Evolutionary conservation across 2,113 vertebrate genomes (phyloP), one percentile per base, ranked within the genome.

Genomic region (Dasyurus viverrinus): DNA sequence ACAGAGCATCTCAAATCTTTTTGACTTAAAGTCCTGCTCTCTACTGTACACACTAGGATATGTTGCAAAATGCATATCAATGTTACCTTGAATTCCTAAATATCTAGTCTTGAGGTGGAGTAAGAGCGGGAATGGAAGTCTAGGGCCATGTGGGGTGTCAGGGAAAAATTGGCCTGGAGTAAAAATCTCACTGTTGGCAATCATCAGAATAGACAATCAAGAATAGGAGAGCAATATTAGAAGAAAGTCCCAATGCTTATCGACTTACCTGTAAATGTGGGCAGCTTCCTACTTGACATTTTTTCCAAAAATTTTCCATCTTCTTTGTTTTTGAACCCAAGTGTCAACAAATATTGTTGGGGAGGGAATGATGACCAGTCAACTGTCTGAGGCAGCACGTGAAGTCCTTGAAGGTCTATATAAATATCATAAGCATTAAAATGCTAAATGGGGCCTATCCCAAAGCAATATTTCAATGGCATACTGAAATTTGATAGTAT

Each of bases 241-340:
- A 93, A 30, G 53, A 76, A 36, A 93, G 46, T 60, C 54, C 22
- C 1, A 92, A 50, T 50, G 19, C 25, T 50, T 90, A 47, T 16
- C 50, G 47, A 93, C 24, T 95, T 96, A 99, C 98, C 98, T 97
- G 97, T 98, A 96, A 98, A 98, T 76, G 95, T 93, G 36, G 98
- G 97, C 57, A 98, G 91, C 89, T 95, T 98, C 95, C 97, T 97
- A 19, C 26, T 97, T 60, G 97, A 97, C 90, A 98, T 60, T 91
- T 98, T 98, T 96, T 98, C 97, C 89, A 99, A 95, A 92, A 97
- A 98, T 95, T 98, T 97, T 36, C 98, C 98, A 54, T 98, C 97
- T 22, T 97, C 92, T 89, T 98, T 98, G 90, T 91, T 98, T 96
- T 94, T 98, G 97, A 99, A 99, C 10, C 98, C 98, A 94, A 98